A percentile compares a stretch with the other conserved stretches of the same genome.
These are phyloP conservation scores for Mus minutoides DNA, from an alignment of 2,797 vertebrate genomes.

Conservation along the genomic window DNA sequence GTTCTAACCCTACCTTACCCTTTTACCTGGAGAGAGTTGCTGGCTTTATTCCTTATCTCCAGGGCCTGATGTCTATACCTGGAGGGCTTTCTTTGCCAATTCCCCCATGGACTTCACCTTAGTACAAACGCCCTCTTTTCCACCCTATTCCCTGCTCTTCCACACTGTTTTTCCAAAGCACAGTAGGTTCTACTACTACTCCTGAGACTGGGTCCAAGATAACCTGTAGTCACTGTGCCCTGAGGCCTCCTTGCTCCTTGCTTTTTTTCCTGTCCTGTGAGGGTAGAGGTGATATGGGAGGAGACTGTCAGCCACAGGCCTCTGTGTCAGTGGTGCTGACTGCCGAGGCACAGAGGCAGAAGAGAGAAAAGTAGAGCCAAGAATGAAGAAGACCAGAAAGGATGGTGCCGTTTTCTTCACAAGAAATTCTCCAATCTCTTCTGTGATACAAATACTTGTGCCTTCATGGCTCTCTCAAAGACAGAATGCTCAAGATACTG, in stretches of 20 bases:
- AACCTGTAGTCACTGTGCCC: not conserved
- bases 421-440: not conserved
- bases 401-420: not conserved
- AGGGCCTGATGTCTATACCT: not conserved
- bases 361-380: not conserved
- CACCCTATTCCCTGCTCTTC: not conserved
- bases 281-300: not conserved
- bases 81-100: not conserved
- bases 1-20: not conserved
- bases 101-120: not conserved
- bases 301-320: not conserved
- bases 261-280: not conserved
- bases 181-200: not conserved
- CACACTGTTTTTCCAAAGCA: not conserved
- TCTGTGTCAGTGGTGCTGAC: not conserved
- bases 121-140: not conserved
- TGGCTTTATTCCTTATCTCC: not conserved
- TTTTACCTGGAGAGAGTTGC: not conserved
- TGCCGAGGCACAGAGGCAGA: not conserved
- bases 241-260: no score
- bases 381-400: not conserved
- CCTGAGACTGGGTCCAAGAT: not conserved
- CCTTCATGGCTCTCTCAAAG: not conserved
- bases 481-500: not conserved
- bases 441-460: not conserved